These are phyloP conservation scores for Ranitomeya imitator DNA, from an alignment of 2,113 vertebrate genomes.

Conservation along the genomic window DNA sequence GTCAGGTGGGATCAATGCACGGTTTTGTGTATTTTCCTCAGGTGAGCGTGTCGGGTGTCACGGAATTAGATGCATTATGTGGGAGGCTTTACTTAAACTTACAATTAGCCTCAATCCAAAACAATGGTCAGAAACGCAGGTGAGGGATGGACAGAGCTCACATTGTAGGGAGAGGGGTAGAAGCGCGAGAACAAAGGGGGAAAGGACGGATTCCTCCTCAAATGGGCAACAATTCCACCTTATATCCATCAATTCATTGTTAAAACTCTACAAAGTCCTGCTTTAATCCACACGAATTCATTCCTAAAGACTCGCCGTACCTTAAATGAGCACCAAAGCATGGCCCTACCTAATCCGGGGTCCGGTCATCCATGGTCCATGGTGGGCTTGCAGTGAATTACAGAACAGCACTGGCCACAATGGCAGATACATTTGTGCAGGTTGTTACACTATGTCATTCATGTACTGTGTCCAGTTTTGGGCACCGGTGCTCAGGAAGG, in stretches of 20 bases:
- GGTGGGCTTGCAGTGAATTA: background rate
- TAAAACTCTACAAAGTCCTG: too few relatives aligned
- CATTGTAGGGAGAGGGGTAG: background rate
- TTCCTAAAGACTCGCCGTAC: background rate
- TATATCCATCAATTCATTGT: background rate
- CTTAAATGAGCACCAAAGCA: background rate
- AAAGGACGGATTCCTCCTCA: background rate
- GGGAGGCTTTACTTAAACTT: slow-evolving; percentile 48
- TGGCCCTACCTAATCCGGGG: background rate
- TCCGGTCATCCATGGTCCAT: background rate
- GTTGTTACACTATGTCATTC: background rate
- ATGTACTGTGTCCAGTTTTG: too few relatives aligned
- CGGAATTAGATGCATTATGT: slow-evolving; percentile 17
- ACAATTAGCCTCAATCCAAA: slow-evolving; percentile 41
- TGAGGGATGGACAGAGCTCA: slow-evolving; percentile 5
- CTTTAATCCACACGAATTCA: background rate
- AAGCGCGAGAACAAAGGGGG: slow-evolving; percentile 8
- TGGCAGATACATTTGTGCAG: background rate
- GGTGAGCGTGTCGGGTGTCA: slow-evolving; percentile 37
- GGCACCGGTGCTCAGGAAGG: too few relatives aligned
- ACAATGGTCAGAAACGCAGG: slow-evolving; percentile 40
- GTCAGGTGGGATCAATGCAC: background rate
- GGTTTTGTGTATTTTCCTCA: background rate
- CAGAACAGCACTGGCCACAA: background rate
- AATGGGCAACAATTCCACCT: background rate